Percentiles rank a stretch among this genome's conserved stretches.
These are phyloP conservation scores for Lates japonicus DNA, from an alignment of 2,797 vertebrate species.

Conservation along the genomic window DNA sequence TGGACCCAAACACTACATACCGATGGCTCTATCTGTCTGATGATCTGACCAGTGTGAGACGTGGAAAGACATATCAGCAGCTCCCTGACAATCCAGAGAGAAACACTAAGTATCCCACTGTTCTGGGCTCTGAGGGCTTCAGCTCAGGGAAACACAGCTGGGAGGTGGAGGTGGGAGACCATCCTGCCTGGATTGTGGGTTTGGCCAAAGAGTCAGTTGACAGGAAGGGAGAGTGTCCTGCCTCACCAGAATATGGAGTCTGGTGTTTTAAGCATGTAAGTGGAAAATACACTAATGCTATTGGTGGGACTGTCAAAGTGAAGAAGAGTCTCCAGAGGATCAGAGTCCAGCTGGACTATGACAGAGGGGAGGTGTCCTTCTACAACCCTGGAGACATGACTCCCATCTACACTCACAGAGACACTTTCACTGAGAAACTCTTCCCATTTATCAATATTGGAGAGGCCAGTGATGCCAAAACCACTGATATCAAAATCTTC, in stretches of 20 bases:
- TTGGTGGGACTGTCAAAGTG: too few species aligned
- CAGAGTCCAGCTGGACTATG: too few species aligned
- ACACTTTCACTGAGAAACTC: conserved; percentile 5
- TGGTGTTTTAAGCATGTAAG: too few species aligned
- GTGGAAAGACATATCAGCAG: background rate
- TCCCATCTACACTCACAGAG: conserved; percentile 13
- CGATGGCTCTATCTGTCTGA: conserved; percentile 29
- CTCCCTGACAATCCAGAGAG: background rate
- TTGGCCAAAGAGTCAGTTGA: conserved; percentile 7
- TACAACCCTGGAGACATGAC: conserved; percentile 4
- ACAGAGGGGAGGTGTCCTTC: too few species aligned
- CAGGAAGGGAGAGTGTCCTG: too few species aligned
- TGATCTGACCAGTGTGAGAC: conserved; percentile 51
- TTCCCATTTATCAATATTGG: background rate
- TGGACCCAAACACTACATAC: conserved; percentile 49
- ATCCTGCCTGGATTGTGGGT: background rate
- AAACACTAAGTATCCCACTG: too few species aligned
- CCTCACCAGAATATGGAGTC: too few species aligned
- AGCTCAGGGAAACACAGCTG: conserved; percentile 62
- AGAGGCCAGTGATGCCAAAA: background rate
- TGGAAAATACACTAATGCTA: too few species aligned
- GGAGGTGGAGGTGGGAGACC: conserved; percentile 64
- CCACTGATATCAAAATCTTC: background rate
- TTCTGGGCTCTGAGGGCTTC: conserved; percentile 43
- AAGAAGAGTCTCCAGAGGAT: too few species aligned